Evolutionary conservation across 2,888 invertebrate species (phyloP).

Genomic region (Vannuccia rotundouncinata): DNA sequence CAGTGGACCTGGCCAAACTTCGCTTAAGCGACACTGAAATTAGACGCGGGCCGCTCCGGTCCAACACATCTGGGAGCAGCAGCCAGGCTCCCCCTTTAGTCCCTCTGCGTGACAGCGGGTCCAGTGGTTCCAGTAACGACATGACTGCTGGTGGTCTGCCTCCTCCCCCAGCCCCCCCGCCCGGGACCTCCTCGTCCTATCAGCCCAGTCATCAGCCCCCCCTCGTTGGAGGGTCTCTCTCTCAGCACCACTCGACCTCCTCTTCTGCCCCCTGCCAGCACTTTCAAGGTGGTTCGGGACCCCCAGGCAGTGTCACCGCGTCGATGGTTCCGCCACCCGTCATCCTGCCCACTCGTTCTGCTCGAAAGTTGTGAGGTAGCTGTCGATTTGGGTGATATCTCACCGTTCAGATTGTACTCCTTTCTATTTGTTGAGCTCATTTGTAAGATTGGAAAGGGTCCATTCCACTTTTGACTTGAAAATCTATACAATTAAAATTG

Average conservation of each 20-base stretch:
- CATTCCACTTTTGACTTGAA: too few species aligned
- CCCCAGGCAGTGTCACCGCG: background rate
- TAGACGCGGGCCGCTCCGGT: background rate
- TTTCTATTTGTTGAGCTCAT: too few species aligned
- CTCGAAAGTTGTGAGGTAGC: background rate
- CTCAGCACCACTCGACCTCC: background rate
- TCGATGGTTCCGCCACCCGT: background rate
- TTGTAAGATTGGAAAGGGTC: too few species aligned
- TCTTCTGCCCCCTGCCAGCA: background rate
- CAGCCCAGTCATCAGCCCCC: too few species aligned
- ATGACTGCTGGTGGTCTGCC: background rate
- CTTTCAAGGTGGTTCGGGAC: background rate
- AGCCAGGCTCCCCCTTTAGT: background rate
- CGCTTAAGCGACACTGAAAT: constrained; percentile 37
- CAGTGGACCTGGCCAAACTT: constrained; percentile 33
- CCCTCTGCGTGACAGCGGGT: background rate
- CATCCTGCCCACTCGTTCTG: background rate
- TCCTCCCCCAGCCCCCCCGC: background rate
- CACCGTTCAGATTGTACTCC: too few species aligned
- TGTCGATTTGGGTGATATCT: too few species aligned
- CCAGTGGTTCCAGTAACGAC: background rate
- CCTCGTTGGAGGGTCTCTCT: too few species aligned
- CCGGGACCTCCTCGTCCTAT: too few species aligned
- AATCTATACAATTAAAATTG: too few species aligned
- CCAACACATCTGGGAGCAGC: background rate